Conservation (phyloP, 2,797 vertebrate species). For the Caiman crocodilus region DNA sequence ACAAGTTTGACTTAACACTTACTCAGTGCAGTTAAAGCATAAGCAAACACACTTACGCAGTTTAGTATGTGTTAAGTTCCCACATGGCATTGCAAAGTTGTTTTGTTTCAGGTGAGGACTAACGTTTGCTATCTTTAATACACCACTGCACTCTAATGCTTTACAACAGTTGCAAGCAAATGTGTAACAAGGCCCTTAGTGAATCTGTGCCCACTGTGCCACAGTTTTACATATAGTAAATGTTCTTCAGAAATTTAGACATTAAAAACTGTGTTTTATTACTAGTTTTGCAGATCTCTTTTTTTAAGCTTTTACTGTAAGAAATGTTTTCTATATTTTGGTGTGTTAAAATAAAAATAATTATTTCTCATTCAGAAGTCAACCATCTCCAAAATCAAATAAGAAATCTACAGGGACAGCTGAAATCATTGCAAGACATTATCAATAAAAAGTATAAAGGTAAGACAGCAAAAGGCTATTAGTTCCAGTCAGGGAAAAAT, state of each 20-base stretch:
- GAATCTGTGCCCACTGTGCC: neutral
- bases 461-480: slow-evolving; percentile 14
- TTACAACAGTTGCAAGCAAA: too few species aligned
- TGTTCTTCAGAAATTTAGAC: neutral
- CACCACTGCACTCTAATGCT: too few species aligned
- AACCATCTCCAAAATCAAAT: slow-evolving; percentile 22
- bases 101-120: too few species aligned
- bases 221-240: neutral
- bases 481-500: neutral
- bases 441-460: slow-evolving; percentile 42
- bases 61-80: too few species aligned
- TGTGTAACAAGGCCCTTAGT: neutral
- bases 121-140: too few species aligned
- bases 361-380: slow-evolving; percentile 6
- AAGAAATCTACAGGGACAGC: neutral
- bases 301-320: neutral
- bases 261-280: neutral
- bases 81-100: too few species aligned
- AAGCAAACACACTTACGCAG: too few species aligned
- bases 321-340: neutral
- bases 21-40: too few species aligned
- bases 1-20: too few species aligned
- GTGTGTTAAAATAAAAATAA: neutral
- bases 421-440: neutral
- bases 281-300: neutral